Percentiles rank a stretch among this genome's conserved stretches.
Conservation (phyloP, 1,140 invertebrate species). For the Pseudomyrmex concolor region DNA sequence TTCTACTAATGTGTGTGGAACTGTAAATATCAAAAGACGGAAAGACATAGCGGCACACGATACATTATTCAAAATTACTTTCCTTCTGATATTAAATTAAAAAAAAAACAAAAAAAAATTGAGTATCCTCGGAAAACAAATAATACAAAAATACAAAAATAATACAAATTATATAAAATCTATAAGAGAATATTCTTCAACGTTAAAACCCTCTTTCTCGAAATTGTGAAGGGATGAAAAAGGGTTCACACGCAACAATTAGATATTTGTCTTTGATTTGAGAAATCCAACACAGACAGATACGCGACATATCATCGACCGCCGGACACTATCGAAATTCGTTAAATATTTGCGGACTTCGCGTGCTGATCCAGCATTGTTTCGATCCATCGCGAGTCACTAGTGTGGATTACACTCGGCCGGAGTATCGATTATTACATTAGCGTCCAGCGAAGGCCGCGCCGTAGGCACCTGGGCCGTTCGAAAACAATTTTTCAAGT, state of each 20-base stretch:
- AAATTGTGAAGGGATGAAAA: no score
- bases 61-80: slow-evolving; percentile 2
- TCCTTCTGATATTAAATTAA: not conserved
- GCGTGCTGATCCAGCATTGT: slow-evolving; percentile 28
- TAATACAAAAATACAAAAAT: no score
- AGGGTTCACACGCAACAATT: not conserved
- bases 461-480: slow-evolving; percentile 28
- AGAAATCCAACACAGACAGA: not conserved
- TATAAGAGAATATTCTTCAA: no score
- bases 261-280: slow-evolving; percentile 38
- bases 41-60: not conserved
- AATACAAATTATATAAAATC: no score
- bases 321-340: slow-evolving; percentile 31
- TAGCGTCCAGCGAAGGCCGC: slow-evolving; percentile 16
- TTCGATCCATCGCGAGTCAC: slow-evolving; percentile 22
- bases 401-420: slow-evolving; percentile 14
- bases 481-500: slow-evolving; percentile 57
- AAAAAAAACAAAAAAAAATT: not conserved
- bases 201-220: no score
- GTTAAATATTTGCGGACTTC: slow-evolving; percentile 51
- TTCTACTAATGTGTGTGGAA: not conserved
- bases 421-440: slow-evolving; percentile 54
- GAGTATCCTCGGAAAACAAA: no score
- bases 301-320: not conserved
- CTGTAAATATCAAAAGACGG: not conserved